Percentiles rank a stretch among this genome's conserved stretches.
Evolutionary conservation across 2,888 invertebrate genomes (phyloP).

Genomic region (Theretra japonica): DNA sequence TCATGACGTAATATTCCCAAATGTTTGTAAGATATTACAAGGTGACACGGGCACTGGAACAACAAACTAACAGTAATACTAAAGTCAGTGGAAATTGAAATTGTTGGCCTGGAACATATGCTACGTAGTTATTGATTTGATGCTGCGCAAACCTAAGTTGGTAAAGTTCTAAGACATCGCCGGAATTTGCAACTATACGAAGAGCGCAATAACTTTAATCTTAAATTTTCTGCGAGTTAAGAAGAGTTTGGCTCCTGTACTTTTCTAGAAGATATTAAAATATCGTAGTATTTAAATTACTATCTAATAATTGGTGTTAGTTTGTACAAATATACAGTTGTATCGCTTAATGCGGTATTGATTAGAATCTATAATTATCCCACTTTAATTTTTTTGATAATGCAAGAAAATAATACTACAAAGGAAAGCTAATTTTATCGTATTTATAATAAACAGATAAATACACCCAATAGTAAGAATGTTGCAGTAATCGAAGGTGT

Average conservation of each 20-base stretch:
- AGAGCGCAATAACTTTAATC: constrained; percentile 16
- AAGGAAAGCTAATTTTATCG: no score
- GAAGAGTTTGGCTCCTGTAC: neutral
- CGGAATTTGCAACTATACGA: constrained; percentile 18
- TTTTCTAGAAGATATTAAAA: neutral
- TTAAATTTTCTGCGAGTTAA: constrained; percentile 25
- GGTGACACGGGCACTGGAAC: neutral
- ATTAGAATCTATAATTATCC: no score
- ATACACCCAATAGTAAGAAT: no score
- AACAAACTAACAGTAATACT: neutral
- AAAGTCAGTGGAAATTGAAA: constrained; percentile 18
- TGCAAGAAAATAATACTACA: no score
- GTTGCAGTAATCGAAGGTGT: no score
- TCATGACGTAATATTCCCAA: neutral
- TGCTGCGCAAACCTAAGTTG: constrained; percentile 3
- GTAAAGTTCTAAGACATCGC: constrained; percentile 8
- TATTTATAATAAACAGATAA: no score
- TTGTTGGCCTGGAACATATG: constrained; percentile 16
- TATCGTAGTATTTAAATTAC: no score
- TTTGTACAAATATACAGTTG: no score
- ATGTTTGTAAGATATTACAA: neutral
- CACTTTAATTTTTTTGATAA: no score
- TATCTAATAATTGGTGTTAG: no score
- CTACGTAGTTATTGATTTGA: constrained; percentile 20
- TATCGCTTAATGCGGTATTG: no score